These are phyloP conservation scores for Drosophila pectinifera DNA, from an alignment of 1,140 invertebrate species.

Conservation along the genomic window DNA sequence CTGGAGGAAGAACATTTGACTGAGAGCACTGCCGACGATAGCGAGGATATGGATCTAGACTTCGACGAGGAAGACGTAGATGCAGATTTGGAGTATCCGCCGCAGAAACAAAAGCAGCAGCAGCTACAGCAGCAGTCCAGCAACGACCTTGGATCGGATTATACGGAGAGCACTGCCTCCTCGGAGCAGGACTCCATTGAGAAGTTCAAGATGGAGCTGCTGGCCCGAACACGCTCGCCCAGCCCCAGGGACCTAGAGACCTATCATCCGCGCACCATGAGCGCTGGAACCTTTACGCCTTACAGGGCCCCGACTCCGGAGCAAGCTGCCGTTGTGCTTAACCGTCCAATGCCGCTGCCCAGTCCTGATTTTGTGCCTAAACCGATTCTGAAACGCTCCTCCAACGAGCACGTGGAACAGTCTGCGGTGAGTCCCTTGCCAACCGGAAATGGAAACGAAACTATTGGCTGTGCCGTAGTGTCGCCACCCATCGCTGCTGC, in stretches of 20 bases:
- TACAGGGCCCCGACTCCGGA: slow-evolving; percentile 85
- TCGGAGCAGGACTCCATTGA: slow-evolving; percentile 86
- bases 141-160: slow-evolving; percentile 86
- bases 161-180: slow-evolving; percentile 87
- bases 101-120: slow-evolving; percentile 33
- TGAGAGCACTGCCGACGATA: slow-evolving; percentile 72
- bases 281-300: slow-evolving; percentile 74
- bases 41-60: slow-evolving; percentile 59
- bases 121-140: slow-evolving; percentile 47
- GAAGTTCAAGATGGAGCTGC: slow-evolving; percentile 86
- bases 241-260: slow-evolving; percentile 88
- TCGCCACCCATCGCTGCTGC: not conserved
- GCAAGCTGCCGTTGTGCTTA: slow-evolving; percentile 86
- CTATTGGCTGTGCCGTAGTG: slow-evolving; percentile 46
- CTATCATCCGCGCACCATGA: slow-evolving; percentile 88
- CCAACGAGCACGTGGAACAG: slow-evolving; percentile 82
- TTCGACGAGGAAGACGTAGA: slow-evolving; percentile 43
- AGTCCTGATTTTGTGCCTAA: slow-evolving; percentile 90
- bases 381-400: slow-evolving; percentile 89
- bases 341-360: slow-evolving; percentile 86
- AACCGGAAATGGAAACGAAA: slow-evolving; percentile 45
- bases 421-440: slow-evolving; percentile 18
- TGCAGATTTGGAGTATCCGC: slow-evolving; percentile 14
- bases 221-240: slow-evolving; percentile 84
- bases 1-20: slow-evolving; percentile 60